These are phyloP conservation scores for Torymus texanus DNA, from an alignment of 2,888 invertebrate species.

Conservation along the genomic window DNA sequence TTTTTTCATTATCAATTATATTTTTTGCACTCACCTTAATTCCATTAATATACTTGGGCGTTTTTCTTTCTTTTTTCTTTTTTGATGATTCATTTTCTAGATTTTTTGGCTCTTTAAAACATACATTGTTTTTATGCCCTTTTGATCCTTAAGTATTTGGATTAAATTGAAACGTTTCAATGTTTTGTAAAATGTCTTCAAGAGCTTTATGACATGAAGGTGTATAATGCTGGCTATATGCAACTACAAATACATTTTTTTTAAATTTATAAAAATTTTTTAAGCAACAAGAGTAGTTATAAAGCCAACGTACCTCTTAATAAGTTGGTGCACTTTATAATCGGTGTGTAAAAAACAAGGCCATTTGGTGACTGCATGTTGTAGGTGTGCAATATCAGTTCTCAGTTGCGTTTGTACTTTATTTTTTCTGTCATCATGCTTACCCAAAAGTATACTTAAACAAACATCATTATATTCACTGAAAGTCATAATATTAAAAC, in stretches of 20 bases:
- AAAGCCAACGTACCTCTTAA: background rate
- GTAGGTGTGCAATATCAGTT: constrained; percentile 22
- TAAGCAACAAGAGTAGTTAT: background rate
- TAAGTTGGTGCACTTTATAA: background rate
- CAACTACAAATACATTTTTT: background rate
- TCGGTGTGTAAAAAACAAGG: background rate
- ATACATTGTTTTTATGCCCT: too few relatives aligned
- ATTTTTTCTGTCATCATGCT: background rate
- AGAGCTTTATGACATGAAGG: too few relatives aligned
- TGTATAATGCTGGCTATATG: constrained; percentile 1
- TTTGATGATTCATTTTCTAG: too few relatives aligned
- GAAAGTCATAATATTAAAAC: constrained; percentile 59
- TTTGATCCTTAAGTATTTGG: too few relatives aligned
- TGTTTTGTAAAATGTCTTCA: background rate
- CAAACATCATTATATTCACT: constrained; percentile 54
- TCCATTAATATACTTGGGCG: too few relatives aligned
- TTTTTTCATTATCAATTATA: background rate
- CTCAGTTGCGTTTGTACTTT: constrained; percentile 1
- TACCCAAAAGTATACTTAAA: constrained; percentile 32
- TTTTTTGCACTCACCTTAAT: too few relatives aligned
- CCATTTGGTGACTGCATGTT: background rate
- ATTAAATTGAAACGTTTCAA: background rate
- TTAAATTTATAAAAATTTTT: background rate
- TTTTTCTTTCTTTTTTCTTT: too few relatives aligned
- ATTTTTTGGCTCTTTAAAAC: too few relatives aligned